A percentile compares a stretch with the other conserved stretches of the same genome.
Evolutionary conservation across 2,888 invertebrate genomes (phyloP).

Genomic region (Himalopsyche kuldschensis): DNA sequence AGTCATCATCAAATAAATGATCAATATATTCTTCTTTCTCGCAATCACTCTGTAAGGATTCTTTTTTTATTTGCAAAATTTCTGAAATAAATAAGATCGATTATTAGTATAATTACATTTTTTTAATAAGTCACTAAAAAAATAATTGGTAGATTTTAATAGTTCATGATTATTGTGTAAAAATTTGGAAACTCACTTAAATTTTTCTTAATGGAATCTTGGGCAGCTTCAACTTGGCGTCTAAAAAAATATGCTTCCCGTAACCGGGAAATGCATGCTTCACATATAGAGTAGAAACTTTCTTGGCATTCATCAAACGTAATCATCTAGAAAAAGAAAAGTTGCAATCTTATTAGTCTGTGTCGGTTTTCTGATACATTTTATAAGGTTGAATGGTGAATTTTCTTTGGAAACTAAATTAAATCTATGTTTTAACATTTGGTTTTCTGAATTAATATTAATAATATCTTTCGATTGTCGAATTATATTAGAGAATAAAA

Average conservation of each 20-base stretch:
- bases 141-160: not conserved
- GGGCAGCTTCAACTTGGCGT: constrained; percentile 21
- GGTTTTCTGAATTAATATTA: not conserved
- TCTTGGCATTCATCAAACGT: not conserved
- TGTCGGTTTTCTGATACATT: not conserved
- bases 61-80: not conserved
- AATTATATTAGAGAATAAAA: no score
- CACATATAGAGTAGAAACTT: constrained; percentile 18
- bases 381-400: not conserved
- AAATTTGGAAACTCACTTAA: not conserved
- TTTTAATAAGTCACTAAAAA: not conserved
- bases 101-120: not conserved
- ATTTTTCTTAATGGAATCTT: constrained; percentile 8
- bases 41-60: not conserved
- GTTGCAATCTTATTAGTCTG: not conserved
- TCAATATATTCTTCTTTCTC: not conserved
- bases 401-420: no score
- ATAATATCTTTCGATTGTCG: no score
- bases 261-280: constrained; percentile 16
- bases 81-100: not conserved
- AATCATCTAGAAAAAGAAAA: not conserved
- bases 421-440: not conserved
- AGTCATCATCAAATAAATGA: not conserved
- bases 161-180: not conserved
- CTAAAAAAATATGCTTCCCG: constrained; percentile 25